Percentiles rank a stretch among this genome's conserved stretches.
Conservation (phyloP, 2,113 vertebrate genomes). For the Pomatorhinus ruficollis region DNA sequence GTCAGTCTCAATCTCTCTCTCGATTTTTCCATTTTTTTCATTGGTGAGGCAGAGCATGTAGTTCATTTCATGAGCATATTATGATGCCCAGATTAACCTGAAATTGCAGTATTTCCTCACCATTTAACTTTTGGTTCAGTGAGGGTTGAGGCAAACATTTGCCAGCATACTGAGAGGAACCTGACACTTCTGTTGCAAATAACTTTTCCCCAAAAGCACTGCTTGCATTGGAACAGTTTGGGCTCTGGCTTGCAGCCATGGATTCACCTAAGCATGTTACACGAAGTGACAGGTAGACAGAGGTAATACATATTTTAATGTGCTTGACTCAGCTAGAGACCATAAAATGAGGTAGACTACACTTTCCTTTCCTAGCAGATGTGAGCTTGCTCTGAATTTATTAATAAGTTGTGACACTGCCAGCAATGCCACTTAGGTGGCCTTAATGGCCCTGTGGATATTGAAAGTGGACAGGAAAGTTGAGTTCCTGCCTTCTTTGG, state of each 20-base stretch:
- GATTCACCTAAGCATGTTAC: slow-evolving; percentile 25
- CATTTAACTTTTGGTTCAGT: background rate
- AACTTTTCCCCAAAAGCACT: slow-evolving; percentile 35
- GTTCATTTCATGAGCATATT: background rate
- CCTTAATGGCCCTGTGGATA: background rate
- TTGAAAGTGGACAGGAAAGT: background rate
- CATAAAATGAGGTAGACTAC: background rate
- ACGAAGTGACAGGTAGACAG: slow-evolving; percentile 50
- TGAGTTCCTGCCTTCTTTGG: background rate
- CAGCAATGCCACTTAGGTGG: background rate
- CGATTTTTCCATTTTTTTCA: background rate
- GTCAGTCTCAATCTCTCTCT: background rate
- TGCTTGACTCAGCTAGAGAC: slow-evolving; percentile 19
- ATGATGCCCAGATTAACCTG: background rate
- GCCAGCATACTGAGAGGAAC: background rate
- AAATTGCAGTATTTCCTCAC: background rate
- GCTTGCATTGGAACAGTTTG: slow-evolving; percentile 11
- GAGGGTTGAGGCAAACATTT: slow-evolving; percentile 8
- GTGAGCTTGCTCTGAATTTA: slow-evolving; percentile 25
- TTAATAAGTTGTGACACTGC: slow-evolving; percentile 49
- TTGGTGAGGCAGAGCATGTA: background rate
- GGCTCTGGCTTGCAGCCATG: slow-evolving; percentile 30
- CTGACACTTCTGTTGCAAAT: background rate
- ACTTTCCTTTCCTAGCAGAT: background rate
- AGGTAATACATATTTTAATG: slow-evolving; percentile 36